phyloP scores from a whole-genome alignment of 2,888 invertebrate genomes.

The Diplolepis rosae region DNA sequence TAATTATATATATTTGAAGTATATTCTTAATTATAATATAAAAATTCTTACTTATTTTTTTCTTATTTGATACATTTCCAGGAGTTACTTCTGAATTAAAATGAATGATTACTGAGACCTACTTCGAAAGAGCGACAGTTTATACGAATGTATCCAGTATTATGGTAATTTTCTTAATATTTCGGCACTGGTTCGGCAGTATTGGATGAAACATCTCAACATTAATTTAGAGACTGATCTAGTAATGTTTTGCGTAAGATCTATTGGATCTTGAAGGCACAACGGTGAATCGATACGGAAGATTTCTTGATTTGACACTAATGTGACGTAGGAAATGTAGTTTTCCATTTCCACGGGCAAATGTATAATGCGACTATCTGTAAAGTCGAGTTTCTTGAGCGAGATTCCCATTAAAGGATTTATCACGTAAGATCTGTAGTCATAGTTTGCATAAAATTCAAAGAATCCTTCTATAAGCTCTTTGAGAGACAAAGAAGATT shows the following conservation, averaged over 20 bases:
- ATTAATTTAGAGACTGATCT: slow-evolving; percentile 68
- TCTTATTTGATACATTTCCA: too few relatives aligned
- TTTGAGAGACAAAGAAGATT: slow-evolving; percentile 47
- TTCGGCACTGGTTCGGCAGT: slow-evolving; percentile 40
- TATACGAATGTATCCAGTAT: neutral
- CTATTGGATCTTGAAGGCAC: slow-evolving; percentile 79
- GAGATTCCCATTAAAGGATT: slow-evolving; percentile 74
- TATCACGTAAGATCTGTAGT: slow-evolving; percentile 69
- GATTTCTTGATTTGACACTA: slow-evolving; percentile 55
- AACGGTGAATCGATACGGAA: slow-evolving; percentile 73
- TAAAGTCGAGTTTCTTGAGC: slow-evolving; percentile 71
- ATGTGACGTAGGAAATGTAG: slow-evolving; percentile 36
- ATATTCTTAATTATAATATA: too few relatives aligned
- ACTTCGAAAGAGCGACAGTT: neutral
- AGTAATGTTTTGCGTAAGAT: slow-evolving; percentile 77
- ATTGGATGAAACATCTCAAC: slow-evolving; percentile 41
- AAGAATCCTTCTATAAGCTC: slow-evolving; percentile 72
- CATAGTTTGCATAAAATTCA: slow-evolving; percentile 70
- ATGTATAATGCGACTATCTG: slow-evolving; percentile 40
- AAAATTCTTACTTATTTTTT: too few relatives aligned
- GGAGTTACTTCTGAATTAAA: neutral
- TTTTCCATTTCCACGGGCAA: slow-evolving; percentile 48
- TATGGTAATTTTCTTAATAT: neutral
- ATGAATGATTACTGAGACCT: neutral
- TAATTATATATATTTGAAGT: too few relatives aligned